Percentiles rank a stretch among this genome's conserved stretches.
These are phyloP conservation scores for Cataglyphis hispanica DNA, from an alignment of 1,140 invertebrate genomes.

Conservation along the genomic window DNA sequence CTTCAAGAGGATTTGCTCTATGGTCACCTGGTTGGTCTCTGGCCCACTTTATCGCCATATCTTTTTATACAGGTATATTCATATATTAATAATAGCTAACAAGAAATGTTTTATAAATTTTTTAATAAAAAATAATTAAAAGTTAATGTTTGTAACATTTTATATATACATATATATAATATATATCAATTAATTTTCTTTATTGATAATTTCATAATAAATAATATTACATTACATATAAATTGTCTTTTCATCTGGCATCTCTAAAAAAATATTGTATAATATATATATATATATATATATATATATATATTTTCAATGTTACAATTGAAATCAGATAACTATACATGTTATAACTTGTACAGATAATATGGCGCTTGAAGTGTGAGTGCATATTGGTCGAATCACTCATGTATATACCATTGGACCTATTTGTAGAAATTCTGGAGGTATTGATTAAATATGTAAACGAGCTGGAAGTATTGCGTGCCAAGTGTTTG, in stretches of 20 bases:
- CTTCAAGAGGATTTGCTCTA: conserved; percentile 76
- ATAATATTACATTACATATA: no score
- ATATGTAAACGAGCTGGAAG: conserved; percentile 75
- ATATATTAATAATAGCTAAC: neutral
- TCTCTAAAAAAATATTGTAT: no score
- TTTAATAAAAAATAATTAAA: no score
- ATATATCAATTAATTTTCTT: neutral
- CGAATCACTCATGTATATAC: conserved; percentile 78
- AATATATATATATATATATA: no score
- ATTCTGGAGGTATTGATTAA: conserved; percentile 75
- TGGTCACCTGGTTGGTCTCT: conserved; percentile 81
- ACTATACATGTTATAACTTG: neutral
- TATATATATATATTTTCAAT: neutral
- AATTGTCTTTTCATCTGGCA: no score
- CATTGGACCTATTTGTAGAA: conserved; percentile 81
- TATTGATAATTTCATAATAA: no score
- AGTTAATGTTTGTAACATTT: neutral
- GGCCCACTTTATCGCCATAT: conserved; percentile 80
- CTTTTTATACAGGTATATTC: conserved; percentile 79
- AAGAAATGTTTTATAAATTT: neutral
- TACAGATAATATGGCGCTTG: conserved; percentile 79
- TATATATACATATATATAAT: neutral
- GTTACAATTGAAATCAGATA: neutral
- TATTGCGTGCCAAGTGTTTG: conserved; percentile 69
- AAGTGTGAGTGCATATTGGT: conserved; percentile 79